Base-by-base conservation (phyloP, 2,113 vertebrate species). In the Panthera uncia region DNA sequence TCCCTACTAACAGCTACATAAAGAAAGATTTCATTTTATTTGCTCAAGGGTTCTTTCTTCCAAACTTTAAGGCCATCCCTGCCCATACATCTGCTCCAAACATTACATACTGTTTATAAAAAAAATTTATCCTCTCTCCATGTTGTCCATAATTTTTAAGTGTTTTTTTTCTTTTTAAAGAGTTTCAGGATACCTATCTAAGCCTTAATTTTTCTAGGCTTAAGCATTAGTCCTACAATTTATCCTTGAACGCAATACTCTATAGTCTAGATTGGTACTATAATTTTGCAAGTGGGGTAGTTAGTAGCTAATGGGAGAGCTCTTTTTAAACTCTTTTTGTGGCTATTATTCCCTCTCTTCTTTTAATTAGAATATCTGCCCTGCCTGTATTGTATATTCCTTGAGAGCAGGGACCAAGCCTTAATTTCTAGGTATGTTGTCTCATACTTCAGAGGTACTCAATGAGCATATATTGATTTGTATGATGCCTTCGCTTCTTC, bases 391-490 rank as follows among this genome's bases (percentile, higher is more conserved):
- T 81, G 15, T 25, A 45, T 91, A 95, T 89, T 94, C 16, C 4
- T 86, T 89, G 36, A 92, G 15, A 19, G 45, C 2, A 71, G 76
- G 25, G 90, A 80, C 31, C 0, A 84, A 55, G 41, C 94, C 36
- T 61, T 38, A 88, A 88, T 71, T 96, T 95, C 66, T 74, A 89
- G 27, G 33, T 95, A 76, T 23, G 0, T 25, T 91, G 36, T 57
- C 45, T 92, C 73, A 81, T 85, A 85, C 23, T 81, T 82, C 25
- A 90, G 71, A 97, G 3, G 36, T 85, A 89, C 36, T 89, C 41
- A 89, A 16, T 45, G 63, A 94, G 71, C 50, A 80, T 36, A 66
- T n/a, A 95, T 21, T 93, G 16, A 83, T 92, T 95, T 94, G 13
- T 11, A 55, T 85, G 45, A 61, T 88, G n/a, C 3, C 11, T 69